These are phyloP conservation scores for Linyphia triangularis DNA, from an alignment of 2,888 invertebrate species.

Conservation along the genomic window DNA sequence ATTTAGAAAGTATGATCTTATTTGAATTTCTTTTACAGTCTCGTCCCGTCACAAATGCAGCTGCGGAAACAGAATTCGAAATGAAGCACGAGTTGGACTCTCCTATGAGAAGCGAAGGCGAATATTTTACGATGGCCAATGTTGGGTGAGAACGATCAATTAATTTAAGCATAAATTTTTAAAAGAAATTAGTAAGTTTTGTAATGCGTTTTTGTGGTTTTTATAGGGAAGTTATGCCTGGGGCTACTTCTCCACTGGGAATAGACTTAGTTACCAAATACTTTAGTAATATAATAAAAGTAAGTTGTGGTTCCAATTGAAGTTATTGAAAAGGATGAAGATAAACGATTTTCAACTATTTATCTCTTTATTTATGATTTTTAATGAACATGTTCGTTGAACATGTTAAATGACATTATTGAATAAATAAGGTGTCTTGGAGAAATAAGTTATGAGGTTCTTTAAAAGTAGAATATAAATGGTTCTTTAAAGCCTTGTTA, in stretches of 20 bases:
- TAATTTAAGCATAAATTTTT: neutral
- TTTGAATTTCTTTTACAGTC: no score
- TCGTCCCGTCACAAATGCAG: slow-evolving; percentile 87
- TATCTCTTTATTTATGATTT: no score
- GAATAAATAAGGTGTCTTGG: no score
- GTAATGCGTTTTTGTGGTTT: neutral
- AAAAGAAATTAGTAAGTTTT: neutral
- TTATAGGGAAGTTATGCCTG: slow-evolving; percentile 40
- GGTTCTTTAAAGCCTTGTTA: no score
- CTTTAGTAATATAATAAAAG: neutral
- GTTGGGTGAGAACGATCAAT: slow-evolving; percentile 59
- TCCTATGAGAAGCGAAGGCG: slow-evolving; percentile 55
- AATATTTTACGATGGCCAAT: slow-evolving; percentile 70
- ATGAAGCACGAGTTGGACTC: slow-evolving; percentile 88
- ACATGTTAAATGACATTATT: no score
- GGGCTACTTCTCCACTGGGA: slow-evolving; percentile 18
- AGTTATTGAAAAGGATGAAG: no score
- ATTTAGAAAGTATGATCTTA: no score
- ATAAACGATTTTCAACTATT: no score
- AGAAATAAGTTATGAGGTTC: no score
- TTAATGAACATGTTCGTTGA: no score
- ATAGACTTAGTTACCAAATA: neutral
- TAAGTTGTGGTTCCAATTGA: no score
- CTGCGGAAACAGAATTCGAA: slow-evolving; percentile 86
- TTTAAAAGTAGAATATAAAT: no score